phyloP scores from a whole-genome alignment of 2,113 vertebrate species.

The Galbula dea region DNA sequence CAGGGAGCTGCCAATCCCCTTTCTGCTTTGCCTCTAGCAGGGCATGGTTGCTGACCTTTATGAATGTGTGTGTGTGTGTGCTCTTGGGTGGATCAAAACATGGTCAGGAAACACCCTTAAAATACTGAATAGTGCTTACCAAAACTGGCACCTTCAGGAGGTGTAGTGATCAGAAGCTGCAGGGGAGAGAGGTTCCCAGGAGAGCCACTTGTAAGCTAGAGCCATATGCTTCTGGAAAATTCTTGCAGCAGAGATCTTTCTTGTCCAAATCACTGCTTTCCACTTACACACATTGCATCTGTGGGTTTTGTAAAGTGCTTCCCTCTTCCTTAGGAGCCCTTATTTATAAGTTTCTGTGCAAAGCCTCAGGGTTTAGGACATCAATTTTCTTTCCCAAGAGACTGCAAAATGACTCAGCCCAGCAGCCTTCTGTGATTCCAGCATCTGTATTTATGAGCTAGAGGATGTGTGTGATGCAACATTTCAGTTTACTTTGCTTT shows the following conservation, averaged over 20 bases:
- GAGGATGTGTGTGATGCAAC: conserved; percentile 26
- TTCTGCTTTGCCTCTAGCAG: not conserved
- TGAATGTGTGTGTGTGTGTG: not conserved
- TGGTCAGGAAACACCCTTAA: not conserved
- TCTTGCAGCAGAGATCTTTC: not conserved
- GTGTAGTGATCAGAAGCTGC: not conserved
- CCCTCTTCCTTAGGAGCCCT: not conserved
- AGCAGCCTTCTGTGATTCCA: conserved; percentile 59
- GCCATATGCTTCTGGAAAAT: not conserved
- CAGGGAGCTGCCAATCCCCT: not conserved
- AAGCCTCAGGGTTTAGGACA: conserved; percentile 11
- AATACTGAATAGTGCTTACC: not conserved
- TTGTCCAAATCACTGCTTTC: not conserved
- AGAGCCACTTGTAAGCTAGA: not conserved
- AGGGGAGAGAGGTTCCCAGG: not conserved
- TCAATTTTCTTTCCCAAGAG: conserved; percentile 24
- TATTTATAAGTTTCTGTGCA: conserved; percentile 24
- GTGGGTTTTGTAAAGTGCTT: not conserved
- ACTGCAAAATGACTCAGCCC: conserved; percentile 54
- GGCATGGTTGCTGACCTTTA: not conserved
- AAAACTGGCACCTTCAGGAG: not conserved
- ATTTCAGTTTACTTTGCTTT: conserved; percentile 52
- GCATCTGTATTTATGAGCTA: conserved; percentile 59
- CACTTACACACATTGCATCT: not conserved
- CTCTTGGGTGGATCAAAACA: not conserved